Evolutionary conservation across 2,113 vertebrate species (phyloP).

Genomic region (Sminthopsis crassicaudata): DNA sequence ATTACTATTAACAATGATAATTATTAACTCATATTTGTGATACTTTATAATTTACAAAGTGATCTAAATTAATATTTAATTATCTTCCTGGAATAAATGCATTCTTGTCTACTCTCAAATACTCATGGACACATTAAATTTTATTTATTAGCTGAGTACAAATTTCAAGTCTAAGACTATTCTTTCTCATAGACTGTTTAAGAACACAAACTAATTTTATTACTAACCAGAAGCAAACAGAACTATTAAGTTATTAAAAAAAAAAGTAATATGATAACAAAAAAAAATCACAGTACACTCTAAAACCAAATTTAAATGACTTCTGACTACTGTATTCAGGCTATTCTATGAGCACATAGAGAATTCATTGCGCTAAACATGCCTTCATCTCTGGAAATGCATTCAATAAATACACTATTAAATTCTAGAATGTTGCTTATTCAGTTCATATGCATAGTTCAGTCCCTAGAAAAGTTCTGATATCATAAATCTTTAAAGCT

Average conservation of each 20-base stretch:
- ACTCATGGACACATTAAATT: background rate
- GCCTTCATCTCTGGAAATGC: background rate
- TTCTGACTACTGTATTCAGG: background rate
- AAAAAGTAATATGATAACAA: background rate
- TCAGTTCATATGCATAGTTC: background rate
- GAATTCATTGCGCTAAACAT: background rate
- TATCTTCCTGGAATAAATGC: background rate
- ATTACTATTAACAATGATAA: background rate
- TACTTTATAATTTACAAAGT: background rate
- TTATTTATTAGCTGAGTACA: background rate
- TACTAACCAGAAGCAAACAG: background rate
- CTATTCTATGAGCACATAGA: background rate
- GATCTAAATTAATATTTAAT: background rate
- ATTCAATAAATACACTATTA: background rate
- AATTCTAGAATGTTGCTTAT: background rate
- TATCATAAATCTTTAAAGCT: background rate
- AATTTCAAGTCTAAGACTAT: constrained; percentile 18
- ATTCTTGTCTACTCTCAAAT: background rate
- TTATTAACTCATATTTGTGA: background rate
- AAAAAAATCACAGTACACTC: background rate
- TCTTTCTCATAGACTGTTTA: background rate
- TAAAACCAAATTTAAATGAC: constrained; percentile 24
- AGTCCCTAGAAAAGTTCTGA: background rate
- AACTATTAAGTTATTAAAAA: background rate
- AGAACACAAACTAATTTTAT: constrained; percentile 6